A percentile compares a stretch with the other conserved stretches of the same genome.
Conservation (phyloP, 2,797 vertebrate genomes). For the Gymnoscopelus braueri region DNA sequence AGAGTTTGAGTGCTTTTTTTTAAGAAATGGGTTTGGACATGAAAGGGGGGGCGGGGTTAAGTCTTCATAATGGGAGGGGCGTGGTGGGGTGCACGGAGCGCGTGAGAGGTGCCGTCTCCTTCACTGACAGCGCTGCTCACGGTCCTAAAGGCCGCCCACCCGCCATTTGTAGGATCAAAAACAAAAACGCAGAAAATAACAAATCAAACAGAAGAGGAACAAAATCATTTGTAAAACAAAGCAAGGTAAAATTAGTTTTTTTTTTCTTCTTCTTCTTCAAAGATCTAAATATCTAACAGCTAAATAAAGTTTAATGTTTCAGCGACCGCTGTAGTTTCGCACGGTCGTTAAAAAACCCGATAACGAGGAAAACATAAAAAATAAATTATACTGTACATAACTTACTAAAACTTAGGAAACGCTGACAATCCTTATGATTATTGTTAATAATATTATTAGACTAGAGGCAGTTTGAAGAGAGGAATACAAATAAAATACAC, state of each 20-base stretch:
- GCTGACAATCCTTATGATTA: constrained; percentile 94
- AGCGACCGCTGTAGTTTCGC: constrained; percentile 78
- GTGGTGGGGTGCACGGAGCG: constrained; percentile 80
- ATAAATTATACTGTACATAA: constrained; percentile 99
- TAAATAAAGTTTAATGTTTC: constrained; percentile 84
- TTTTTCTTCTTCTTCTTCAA: constrained; percentile 45
- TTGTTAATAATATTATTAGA: constrained; percentile 94
- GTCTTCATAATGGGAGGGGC: constrained; percentile 71
- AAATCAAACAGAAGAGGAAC: constrained; percentile 60
- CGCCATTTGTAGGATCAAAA: constrained; percentile 82
- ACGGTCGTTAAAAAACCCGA: constrained; percentile 72
- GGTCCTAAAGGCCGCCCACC: constrained; percentile 76
- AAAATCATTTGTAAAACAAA: constrained; percentile 67
- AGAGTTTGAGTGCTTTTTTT: constrained; percentile 96
- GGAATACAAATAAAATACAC: constrained; percentile 87
- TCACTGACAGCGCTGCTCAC: constrained; percentile 78
- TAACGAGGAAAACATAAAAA: constrained; percentile 77
- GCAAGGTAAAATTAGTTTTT: constrained; percentile 76
- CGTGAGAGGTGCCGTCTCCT: constrained; percentile 70
- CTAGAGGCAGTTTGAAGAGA: constrained; percentile 96
- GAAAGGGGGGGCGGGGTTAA: constrained; percentile 73
- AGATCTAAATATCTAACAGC: constrained; percentile 84
- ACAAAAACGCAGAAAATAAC: constrained; percentile 63
- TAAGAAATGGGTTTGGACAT: constrained; percentile 89
- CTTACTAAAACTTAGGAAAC: constrained; percentile 96